A percentile compares a stretch with the other conserved stretches of the same genome.
These are phyloP conservation scores for Aphelocoma californica DNA, from an alignment of 2,797 vertebrate species.

Conservation along the genomic window DNA sequence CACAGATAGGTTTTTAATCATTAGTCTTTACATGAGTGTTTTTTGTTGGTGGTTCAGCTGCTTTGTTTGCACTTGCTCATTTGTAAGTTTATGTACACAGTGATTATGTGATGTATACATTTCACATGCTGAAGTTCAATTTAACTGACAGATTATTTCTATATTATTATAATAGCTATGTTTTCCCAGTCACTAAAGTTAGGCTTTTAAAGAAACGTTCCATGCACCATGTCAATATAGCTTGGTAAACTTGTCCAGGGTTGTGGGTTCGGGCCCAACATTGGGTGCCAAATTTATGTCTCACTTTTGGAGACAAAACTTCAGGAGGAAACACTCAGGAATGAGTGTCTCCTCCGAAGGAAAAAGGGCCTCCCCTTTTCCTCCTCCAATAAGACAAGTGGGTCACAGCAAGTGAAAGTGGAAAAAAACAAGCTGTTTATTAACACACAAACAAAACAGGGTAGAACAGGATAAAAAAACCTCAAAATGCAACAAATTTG, in stretches of 20 bases:
- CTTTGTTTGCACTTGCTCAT: background rate
- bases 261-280: no score
- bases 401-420: no score
- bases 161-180: background rate
- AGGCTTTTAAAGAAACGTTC: background rate
- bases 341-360: no score
- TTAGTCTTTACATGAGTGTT: background rate
- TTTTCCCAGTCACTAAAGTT: background rate
- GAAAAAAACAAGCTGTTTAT: no score
- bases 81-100: background rate
- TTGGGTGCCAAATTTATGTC: no score
- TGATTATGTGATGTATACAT: background rate
- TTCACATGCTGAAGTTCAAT: background rate
- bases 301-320: no score
- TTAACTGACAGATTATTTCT: background rate
- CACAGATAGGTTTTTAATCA: background rate
- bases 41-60: background rate
- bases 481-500: no score
- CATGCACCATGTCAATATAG: background rate
- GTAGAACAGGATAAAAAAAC: no score
- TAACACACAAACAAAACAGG: no score
- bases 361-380: no score
- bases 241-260: background rate
- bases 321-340: no score
- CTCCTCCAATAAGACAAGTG: no score